These are phyloP conservation scores for Schizopygopsis malacanthus DNA, from an alignment of 2,797 vertebrate genomes.

Conservation along the genomic window DNA sequence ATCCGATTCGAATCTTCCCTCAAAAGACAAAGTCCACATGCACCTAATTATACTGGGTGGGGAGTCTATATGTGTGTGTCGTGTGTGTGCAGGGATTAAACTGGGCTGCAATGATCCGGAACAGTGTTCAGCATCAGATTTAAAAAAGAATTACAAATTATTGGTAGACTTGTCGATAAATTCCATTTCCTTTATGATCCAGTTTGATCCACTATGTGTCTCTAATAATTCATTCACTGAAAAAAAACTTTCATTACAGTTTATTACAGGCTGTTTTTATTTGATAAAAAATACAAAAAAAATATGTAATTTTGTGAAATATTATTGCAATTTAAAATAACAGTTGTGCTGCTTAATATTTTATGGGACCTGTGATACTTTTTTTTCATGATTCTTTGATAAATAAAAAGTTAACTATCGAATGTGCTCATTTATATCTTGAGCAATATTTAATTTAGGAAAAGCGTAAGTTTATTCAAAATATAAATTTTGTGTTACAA, in stretches of 20 bases:
- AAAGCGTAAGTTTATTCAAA: no score
- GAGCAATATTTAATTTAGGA: no score
- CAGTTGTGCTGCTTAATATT: no score
- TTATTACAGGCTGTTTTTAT: neutral
- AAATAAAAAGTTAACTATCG: no score
- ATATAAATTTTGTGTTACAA: no score
- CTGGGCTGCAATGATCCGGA: neutral
- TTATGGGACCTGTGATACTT: no score
- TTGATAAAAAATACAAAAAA: neutral
- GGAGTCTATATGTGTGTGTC: conserved; percentile 41
- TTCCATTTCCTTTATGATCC: neutral
- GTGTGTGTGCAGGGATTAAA: conserved; percentile 26
- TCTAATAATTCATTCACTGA: neutral
- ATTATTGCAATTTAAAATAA: neutral
- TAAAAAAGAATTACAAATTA: neutral
- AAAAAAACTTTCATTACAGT: neutral
- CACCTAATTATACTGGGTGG: conserved; percentile 57
- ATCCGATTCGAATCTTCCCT: conserved; percentile 56
- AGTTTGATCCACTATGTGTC: neutral
- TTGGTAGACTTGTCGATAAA: neutral
- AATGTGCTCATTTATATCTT: no score
- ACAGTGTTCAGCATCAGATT: neutral
- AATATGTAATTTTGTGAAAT: neutral
- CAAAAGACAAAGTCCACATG: conserved; percentile 58
- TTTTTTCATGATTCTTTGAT: no score